Evolutionary conservation across 2,888 invertebrate species (phyloP), one percentile per base, ranked within the genome.

Genomic region (Tinea trinotella): DNA sequence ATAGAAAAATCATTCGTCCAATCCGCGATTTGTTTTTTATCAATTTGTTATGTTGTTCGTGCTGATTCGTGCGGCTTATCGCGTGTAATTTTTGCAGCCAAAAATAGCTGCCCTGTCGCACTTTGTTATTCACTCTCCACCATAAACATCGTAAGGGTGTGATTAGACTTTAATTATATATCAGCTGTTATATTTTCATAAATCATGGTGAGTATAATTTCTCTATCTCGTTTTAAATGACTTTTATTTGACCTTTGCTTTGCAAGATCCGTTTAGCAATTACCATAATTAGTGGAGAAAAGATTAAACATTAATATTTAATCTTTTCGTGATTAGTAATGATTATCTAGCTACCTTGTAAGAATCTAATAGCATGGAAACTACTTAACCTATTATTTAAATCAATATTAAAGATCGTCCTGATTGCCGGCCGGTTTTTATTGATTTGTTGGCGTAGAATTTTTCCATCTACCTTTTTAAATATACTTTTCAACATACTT

Each of bases 211-310:
- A 30, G 30, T 30, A 7, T 7, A 30, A 30, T 30, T 30, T 7
- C 2, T 10, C n/a, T 13, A 40, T 40, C 35, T 7, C 13, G 40
- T 40, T 24, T 24, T 7, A 40, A 40, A 40, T 40, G 40, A 40
- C 40, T 40, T 40, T 13, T n/a, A 40, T 40, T 40, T 12, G 40
- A 40, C 40, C 40, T 40, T 40, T 40, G 15, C 2, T 40, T 40
- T 30, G n/a, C 30, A 30, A 30, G 30, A 30, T 30, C 30, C 3
- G 30, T 30, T 44, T 10, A 44, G 19, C 12, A 18, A 18, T 44
- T 44, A 44, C 7, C 5, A 44, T 3, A 10, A 18, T 18, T 44
- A 19, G 44, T n/a, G 6, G 12, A 44, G 6, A 13, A 12, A 7
- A 22, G 7, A 22, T 22, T 30, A 30, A 10, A 10, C 30, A 30